Conservation (phyloP, 2,888 invertebrate species). For the Aspidiotus rigidus region DNA sequence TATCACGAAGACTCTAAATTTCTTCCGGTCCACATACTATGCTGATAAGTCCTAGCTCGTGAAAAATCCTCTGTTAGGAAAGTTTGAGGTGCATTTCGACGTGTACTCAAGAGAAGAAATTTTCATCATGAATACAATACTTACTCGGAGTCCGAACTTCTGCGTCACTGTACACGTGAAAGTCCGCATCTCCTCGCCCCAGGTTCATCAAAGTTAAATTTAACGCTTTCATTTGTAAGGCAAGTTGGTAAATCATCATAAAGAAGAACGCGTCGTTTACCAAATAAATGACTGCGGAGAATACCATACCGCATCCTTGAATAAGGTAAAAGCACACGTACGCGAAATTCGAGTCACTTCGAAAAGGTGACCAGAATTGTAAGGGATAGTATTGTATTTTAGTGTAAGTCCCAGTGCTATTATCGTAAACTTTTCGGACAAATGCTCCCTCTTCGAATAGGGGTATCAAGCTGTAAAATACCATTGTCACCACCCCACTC, state of each 20-base stretch:
- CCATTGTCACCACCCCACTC: background rate
- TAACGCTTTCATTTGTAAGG: constrained; percentile 33
- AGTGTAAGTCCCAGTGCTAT: background rate
- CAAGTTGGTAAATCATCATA: constrained; percentile 35
- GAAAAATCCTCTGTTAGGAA: too few species aligned
- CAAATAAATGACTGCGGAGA: constrained; percentile 36
- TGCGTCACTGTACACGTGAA: background rate
- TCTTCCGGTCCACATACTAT: too few species aligned
- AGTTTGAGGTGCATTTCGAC: too few species aligned
- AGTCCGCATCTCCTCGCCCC: background rate
- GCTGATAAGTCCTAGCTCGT: too few species aligned
- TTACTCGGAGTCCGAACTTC: too few species aligned
- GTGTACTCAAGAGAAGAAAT: too few species aligned
- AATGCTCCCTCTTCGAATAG: constrained; percentile 4
- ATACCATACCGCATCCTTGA: constrained; percentile 25
- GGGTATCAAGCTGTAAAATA: constrained; percentile 6
- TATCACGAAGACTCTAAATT: too few species aligned
- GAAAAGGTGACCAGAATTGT: constrained; percentile 34
- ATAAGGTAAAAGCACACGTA: constrained; percentile 33
- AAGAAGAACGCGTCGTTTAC: constrained; percentile 37
- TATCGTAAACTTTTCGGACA: background rate
- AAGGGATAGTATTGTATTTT: constrained; percentile 23
- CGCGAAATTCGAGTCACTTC: constrained; percentile 19
- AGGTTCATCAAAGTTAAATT: constrained; percentile 8
- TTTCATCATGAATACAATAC: too few species aligned